Percentiles rank a stretch among this genome's conserved stretches.
Conservation (phyloP, 2,113 vertebrate genomes). For the Paracanthobrama guichenoti region DNA sequence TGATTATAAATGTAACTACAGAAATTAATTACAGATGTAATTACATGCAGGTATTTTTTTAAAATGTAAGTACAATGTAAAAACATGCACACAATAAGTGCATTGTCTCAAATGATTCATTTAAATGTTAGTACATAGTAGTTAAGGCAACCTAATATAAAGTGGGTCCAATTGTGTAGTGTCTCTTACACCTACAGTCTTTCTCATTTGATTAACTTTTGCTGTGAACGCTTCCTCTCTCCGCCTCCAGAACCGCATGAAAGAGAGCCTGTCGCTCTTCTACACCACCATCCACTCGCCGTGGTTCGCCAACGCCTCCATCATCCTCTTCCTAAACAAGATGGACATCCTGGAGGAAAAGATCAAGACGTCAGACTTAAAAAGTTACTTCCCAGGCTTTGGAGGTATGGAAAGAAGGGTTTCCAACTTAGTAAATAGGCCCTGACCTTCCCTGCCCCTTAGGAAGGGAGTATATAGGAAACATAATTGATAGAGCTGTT, state of each 20-base stretch:
- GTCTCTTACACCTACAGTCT: not conserved
- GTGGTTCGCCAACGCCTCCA: constrained; percentile 83
- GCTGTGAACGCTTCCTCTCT: not conserved
- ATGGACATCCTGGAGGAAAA: constrained; percentile 89
- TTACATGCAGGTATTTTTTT: no score
- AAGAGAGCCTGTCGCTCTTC: constrained; percentile 87
- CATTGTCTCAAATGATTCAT: no score
- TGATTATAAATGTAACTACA: no score
- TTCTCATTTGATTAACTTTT: not conserved
- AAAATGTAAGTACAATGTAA: no score
- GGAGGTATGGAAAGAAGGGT: constrained; percentile 69
- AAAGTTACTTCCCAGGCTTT: constrained; percentile 81
- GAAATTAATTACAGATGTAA: no score
- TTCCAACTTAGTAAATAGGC: not conserved
- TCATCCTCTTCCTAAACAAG: constrained; percentile 94
- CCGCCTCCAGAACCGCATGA: constrained; percentile 85
- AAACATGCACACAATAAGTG: no score
- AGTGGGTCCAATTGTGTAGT: not conserved
- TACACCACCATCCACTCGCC: constrained; percentile 85
- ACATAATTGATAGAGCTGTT: not conserved
- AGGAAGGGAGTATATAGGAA: not conserved
- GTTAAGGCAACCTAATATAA: no score
- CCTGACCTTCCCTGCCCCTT: not conserved
- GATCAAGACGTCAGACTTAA: constrained; percentile 81
- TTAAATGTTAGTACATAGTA: no score